Conservation (phyloP, 2,797 vertebrate genomes). For the Enteromius trimaculatus region DNA sequence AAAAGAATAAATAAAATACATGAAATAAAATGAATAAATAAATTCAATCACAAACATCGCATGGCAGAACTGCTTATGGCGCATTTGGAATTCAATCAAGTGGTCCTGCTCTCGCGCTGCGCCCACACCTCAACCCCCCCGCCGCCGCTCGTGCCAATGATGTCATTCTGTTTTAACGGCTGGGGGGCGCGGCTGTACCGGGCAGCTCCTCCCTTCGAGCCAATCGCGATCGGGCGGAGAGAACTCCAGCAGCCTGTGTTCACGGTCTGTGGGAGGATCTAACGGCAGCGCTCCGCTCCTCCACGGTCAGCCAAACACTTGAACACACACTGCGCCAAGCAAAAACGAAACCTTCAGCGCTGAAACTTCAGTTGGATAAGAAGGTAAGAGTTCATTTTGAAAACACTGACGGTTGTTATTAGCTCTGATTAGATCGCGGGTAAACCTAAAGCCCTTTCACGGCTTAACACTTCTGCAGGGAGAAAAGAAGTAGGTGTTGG, state of each 20-base stretch:
- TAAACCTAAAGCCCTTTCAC: conserved; percentile 32
- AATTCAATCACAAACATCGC: too few species aligned
- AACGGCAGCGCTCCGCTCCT: conserved; percentile 52
- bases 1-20: too few species aligned
- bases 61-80: background rate
- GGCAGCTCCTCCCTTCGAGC: conserved; percentile 62
- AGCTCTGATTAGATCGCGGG: background rate
- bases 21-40: too few species aligned
- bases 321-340: conserved; percentile 61
- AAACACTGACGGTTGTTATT: background rate
- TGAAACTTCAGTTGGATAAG: conserved; percentile 39
- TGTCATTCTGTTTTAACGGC: conserved; percentile 73
- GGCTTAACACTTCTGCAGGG: conserved; percentile 44
- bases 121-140: conserved; percentile 21
- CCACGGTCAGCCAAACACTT: conserved; percentile 51
- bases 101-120: conserved; percentile 24
- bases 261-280: conserved; percentile 67
- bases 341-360: conserved; percentile 16
- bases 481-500: conserved; percentile 65
- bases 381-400: conserved; percentile 57
- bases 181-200: conserved; percentile 62
- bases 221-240: conserved; percentile 66
- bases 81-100: conserved; percentile 10
- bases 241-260: conserved; percentile 57
- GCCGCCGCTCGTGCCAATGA: conserved; percentile 66